Evolutionary conservation across 2,888 invertebrate species (phyloP).

Genomic region (Gandaritis pyraliata): DNA sequence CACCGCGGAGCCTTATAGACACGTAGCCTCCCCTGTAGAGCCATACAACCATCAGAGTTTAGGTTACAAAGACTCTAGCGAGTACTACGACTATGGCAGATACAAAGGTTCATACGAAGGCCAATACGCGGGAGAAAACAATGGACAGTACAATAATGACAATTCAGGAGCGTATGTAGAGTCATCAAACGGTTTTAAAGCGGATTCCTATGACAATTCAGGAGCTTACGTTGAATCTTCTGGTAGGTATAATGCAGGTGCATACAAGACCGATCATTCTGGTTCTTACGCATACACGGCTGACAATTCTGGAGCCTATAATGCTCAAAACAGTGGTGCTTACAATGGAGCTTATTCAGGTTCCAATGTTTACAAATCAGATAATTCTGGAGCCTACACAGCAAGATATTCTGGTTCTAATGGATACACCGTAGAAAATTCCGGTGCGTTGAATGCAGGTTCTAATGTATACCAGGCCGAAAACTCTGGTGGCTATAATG

Average conservation of each 20-base stretch:
- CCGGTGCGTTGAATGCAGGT: constrained; percentile 32
- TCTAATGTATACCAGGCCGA: constrained; percentile 36
- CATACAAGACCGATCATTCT: constrained; percentile 19
- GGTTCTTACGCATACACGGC: constrained; percentile 15
- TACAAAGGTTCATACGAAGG: constrained; percentile 54
- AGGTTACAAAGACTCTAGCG: constrained; percentile 60
- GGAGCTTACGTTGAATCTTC: constrained; percentile 43
- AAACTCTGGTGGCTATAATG: constrained; percentile 43
- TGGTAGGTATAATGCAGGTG: constrained; percentile 27
- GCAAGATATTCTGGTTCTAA: constrained; percentile 18
- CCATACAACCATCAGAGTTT: constrained; percentile 68
- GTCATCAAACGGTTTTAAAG: constrained; percentile 42
- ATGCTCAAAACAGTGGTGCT: constrained; percentile 10
- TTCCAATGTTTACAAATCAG: constrained; percentile 14
- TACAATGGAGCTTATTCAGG: constrained; percentile 27
- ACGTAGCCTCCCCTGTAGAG: constrained; percentile 64
- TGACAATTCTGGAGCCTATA: constrained; percentile 24
- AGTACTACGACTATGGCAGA: constrained; percentile 54
- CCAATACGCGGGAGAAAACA: constrained; percentile 44
- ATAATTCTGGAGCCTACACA: constrained; percentile 26
- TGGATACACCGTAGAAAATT: constrained; percentile 35
- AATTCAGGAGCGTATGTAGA: constrained; percentile 60
- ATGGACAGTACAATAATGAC: constrained; percentile 59
- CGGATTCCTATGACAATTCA: constrained; percentile 39
- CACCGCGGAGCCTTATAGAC: constrained; percentile 72